Evolutionary conservation across 1,140 invertebrate genomes (phyloP).

Genomic region (Drosophila triauraria): DNA sequence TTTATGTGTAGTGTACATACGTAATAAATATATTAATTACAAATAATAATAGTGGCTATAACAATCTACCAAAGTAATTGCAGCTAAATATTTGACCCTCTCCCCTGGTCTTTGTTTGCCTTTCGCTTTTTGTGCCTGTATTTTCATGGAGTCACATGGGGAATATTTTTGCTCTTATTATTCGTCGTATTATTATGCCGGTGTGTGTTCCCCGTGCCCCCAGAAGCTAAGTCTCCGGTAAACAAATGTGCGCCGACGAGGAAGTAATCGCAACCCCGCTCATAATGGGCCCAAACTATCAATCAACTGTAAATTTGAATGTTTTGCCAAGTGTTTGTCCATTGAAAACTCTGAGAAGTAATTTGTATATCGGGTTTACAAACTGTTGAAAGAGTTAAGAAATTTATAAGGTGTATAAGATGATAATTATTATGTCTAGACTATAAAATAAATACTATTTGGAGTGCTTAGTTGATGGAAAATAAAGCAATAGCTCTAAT

Average conservation of each 20-base stretch:
- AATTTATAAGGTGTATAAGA: too few species aligned
- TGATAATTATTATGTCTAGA: background rate
- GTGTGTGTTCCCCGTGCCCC: background rate
- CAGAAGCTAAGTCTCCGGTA: constrained; percentile 25
- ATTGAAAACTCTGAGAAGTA: background rate
- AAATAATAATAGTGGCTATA: constrained; percentile 33
- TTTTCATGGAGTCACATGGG: constrained; percentile 40
- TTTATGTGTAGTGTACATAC: constrained; percentile 13
- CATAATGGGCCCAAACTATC: constrained; percentile 26
- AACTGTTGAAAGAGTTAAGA: background rate
- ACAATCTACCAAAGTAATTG: constrained; percentile 41
- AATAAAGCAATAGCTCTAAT: background rate
- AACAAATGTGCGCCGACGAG: constrained; percentile 38
- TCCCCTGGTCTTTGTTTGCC: constrained; percentile 16
- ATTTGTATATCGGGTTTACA: background rate
- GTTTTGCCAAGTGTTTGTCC: constrained; percentile 9
- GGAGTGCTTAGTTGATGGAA: background rate
- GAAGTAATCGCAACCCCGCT: constrained; percentile 28
- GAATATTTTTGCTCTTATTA: background rate
- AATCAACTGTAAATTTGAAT: constrained; percentile 32
- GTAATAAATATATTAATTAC: constrained; percentile 7
- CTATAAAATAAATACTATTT: too few species aligned
- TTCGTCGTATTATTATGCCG: constrained; percentile 13
- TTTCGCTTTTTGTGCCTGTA: constrained; percentile 51
- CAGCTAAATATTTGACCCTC: constrained; percentile 27